Conservation (phyloP, 2,888 invertebrate species). For the Stomorhina lunata region DNA sequence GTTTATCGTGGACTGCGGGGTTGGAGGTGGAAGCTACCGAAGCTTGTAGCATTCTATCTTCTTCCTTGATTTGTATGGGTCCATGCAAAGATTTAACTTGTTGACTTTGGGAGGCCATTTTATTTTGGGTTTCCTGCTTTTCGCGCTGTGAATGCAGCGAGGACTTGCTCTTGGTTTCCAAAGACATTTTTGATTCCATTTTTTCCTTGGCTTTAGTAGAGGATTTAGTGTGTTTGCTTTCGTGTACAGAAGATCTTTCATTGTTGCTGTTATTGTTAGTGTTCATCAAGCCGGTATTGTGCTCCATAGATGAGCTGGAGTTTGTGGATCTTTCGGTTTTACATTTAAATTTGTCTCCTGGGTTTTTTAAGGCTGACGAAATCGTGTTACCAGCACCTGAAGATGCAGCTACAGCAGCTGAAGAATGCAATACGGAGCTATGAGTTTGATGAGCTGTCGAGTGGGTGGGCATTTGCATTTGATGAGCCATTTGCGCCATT, state of each 20-base stretch:
- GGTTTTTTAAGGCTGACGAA: no score
- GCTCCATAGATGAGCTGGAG: conserved; percentile 34
- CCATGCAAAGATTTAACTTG: conserved; percentile 51
- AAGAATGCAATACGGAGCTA: conserved; percentile 38
- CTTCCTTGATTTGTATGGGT: conserved; percentile 74
- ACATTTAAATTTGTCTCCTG: conserved; percentile 65
- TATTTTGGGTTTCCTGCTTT: conserved; percentile 48
- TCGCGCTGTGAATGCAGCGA: conserved; percentile 33
- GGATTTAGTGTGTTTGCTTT: conserved; percentile 55
- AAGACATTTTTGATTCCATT: conserved; percentile 10
- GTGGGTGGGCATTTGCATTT: conserved; percentile 29
- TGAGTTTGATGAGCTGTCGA: conserved; percentile 36
- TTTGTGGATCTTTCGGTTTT: conserved; percentile 66
- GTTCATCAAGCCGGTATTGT: conserved; percentile 9
- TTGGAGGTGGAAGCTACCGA: conserved; percentile 54
- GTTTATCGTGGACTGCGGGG: conserved; percentile 70
- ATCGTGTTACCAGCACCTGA: no score
- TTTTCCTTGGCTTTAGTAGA: conserved; percentile 54
- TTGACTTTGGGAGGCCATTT: conserved; percentile 43
- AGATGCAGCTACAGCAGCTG: conserved; percentile 55
- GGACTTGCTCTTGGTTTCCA: conserved; percentile 27
- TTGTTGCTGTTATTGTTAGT: no score
- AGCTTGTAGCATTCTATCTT: conserved; percentile 70
- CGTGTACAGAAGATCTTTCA: conserved; percentile 35
- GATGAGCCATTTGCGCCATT: conserved; percentile 24